A percentile compares a stretch with the other conserved stretches of the same genome.
phyloP scores from a whole-genome alignment of 2,888 invertebrate species.

The Lumbricus terrestris region DNA sequence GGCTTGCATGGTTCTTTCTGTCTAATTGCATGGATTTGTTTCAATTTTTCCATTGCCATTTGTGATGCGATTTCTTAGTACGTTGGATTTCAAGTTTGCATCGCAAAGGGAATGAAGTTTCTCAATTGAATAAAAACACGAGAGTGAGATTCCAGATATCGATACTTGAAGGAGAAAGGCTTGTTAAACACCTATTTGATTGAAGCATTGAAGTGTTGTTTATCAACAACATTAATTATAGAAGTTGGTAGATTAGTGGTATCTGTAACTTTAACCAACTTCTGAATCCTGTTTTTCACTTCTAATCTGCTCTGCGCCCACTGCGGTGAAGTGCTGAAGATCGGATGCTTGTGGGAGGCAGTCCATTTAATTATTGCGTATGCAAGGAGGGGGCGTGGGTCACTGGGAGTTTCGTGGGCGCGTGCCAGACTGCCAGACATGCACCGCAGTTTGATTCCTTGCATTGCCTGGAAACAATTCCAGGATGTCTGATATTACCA shows the following conservation, averaged over 20 bases:
- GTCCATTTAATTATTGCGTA: too few relatives aligned
- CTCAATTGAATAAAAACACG: too few relatives aligned
- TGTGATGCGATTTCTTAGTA: background rate
- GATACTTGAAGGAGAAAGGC: too few relatives aligned
- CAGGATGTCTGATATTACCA: too few relatives aligned
- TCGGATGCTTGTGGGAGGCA: background rate
- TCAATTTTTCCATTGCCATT: background rate
- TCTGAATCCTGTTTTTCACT: background rate
- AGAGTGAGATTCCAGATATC: too few relatives aligned
- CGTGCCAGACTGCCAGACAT: too few relatives aligned
- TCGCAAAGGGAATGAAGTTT: too few relatives aligned
- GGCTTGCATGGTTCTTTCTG: background rate
- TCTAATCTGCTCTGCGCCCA: background rate
- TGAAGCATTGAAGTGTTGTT: too few relatives aligned
- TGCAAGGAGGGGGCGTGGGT: too few relatives aligned
- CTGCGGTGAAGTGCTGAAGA: background rate
- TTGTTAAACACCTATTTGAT: background rate
- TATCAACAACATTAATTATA: background rate
- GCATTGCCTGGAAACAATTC: background rate
- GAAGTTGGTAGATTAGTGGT: background rate
- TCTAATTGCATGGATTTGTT: background rate
- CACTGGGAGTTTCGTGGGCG: too few relatives aligned
- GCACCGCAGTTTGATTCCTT: background rate
- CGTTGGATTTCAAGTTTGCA: background rate
- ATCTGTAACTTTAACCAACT: background rate